A percentile compares a stretch with the other conserved stretches of the same genome.
phyloP scores from a whole-genome alignment of 1,140 invertebrate genomes.

The Bombus soroeensis region DNA sequence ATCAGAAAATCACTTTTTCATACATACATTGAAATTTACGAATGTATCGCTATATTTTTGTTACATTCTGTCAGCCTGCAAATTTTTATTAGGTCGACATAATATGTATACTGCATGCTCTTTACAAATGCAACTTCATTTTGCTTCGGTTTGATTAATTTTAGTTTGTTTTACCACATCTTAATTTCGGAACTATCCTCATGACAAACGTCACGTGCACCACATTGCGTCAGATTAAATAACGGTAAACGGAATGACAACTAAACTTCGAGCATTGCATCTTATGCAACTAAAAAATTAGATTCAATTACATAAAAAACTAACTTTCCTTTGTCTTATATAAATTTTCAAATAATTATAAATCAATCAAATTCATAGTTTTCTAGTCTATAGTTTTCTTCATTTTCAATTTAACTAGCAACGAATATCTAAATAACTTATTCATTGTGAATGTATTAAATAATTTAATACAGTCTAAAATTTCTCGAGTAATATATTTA shows the following conservation, averaged over 20 bases:
- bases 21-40: slow-evolving; percentile 50
- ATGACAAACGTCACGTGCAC: background rate
- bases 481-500: background rate
- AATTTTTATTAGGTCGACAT: slow-evolving; percentile 2
- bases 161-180: too few species aligned
- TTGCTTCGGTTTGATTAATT: background rate
- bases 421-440: too few species aligned
- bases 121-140: slow-evolving; percentile 39
- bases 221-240: background rate
- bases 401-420: too few species aligned
- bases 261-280: background rate
- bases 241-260: background rate
- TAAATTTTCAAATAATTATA: background rate
- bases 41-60: slow-evolving; percentile 36
- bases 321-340: background rate
- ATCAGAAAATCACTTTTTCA: slow-evolving; percentile 12
- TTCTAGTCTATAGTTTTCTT: background rate
- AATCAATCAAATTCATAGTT: too few species aligned
- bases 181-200: too few species aligned
- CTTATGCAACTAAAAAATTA: background rate
- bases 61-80: background rate
- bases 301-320: background rate
- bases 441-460: too few species aligned
- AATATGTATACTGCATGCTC: background rate
- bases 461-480: too few species aligned